Evolutionary conservation across 2,888 invertebrate species (phyloP).

Genomic region (Callinectes sapidus): DNA sequence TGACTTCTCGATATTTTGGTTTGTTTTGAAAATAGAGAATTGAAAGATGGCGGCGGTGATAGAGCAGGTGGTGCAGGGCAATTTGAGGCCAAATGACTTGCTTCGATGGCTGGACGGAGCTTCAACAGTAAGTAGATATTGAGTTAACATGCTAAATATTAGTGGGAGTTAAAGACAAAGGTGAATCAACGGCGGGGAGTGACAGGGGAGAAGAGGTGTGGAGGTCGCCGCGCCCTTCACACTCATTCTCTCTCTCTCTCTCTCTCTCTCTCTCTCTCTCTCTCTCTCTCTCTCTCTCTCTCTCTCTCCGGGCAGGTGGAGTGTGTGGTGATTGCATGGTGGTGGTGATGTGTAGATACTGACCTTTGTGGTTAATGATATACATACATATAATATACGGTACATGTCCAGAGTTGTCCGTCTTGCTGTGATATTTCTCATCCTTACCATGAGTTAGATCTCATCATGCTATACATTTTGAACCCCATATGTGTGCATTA

Average conservation of each 20-base stretch:
- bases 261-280: not conserved
- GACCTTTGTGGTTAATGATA: too few species aligned
- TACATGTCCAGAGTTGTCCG: too few species aligned
- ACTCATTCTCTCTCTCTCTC: not conserved
- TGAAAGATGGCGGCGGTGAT: constrained; percentile 24
- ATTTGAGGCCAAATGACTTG: not conserved
- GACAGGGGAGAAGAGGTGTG: not conserved
- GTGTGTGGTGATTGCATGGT: too few species aligned
- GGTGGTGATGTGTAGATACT: too few species aligned
- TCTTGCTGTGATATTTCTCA: too few species aligned
- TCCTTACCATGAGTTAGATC: too few species aligned
- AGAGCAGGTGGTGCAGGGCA: not conserved
- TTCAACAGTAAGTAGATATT: not conserved
- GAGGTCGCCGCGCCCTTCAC: not conserved
- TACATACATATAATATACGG: too few species aligned
- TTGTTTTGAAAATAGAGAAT: not conserved
- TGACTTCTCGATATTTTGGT: not conserved
- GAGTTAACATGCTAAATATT: not conserved
- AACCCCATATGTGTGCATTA: too few species aligned
- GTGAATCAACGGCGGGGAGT: not conserved
- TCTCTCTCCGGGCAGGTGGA: not conserved
- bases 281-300: not conserved
- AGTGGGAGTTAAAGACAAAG: not conserved
- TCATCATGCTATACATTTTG: too few species aligned
- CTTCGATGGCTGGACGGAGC: constrained; percentile 29